phyloP scores from a whole-genome alignment of 1,140 invertebrate species.

The Drosophila ironensis region DNA sequence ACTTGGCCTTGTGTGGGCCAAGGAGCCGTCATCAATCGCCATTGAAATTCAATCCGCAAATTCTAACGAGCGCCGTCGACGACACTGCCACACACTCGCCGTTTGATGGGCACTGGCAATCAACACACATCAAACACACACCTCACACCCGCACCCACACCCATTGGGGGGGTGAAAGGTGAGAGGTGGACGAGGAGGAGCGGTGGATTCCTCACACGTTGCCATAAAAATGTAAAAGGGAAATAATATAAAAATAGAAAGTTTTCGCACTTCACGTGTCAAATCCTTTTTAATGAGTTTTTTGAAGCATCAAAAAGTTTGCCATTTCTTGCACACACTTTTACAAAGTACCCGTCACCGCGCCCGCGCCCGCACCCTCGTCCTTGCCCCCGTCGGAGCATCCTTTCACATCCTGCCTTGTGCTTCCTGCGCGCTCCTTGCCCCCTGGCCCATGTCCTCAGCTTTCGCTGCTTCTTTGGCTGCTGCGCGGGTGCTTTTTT shows the following conservation, averaged over 20 bases:
- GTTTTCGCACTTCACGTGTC: conserved; percentile 81
- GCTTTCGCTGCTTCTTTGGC: conserved; percentile 9
- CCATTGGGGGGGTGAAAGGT: not conserved
- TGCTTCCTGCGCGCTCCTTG: too few species aligned
- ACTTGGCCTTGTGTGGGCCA: conserved; percentile 14
- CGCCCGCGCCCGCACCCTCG: not conserved
- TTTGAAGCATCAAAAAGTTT: conserved; percentile 80
- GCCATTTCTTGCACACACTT: conserved; percentile 72
- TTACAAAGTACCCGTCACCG: conserved; percentile 25
- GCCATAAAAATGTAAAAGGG: conserved; percentile 81
- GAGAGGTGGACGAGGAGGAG: not conserved
- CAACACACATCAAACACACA: conserved; percentile 71
- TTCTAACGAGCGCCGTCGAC: conserved; percentile 56
- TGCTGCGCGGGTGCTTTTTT: conserved; percentile 15
- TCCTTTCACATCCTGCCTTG: conserved; percentile 5
- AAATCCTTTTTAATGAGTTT: conserved; percentile 82
- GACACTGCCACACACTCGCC: conserved; percentile 52
- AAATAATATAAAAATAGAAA: conserved; percentile 81
- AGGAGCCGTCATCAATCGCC: conserved; percentile 68
- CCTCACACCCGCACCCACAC: conserved; percentile 40
- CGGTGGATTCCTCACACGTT: conserved; percentile 63
- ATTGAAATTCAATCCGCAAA: conserved; percentile 80
- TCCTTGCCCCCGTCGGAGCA: not conserved
- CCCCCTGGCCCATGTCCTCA: conserved; percentile 6
- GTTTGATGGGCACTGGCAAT: conserved; percentile 70